Evolutionary conservation across 2,113 vertebrate genomes (phyloP).

Genomic region (Oceanites oceanicus): DNA sequence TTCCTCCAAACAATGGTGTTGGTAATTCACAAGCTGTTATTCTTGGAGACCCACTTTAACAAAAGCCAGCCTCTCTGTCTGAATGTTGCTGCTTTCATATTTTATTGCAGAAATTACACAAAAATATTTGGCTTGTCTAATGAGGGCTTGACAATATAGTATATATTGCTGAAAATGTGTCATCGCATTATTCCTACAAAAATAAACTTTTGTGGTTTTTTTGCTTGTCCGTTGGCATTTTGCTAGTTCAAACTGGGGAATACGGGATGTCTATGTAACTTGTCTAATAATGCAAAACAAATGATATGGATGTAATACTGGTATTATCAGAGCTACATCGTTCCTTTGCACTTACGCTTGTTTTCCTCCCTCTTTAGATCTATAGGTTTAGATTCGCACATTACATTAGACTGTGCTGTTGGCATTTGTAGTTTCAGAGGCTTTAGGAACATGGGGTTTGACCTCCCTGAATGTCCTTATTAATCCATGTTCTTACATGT

Average conservation of each 20-base stretch:
- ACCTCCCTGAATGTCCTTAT: not conserved
- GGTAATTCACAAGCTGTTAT: conserved; percentile 67
- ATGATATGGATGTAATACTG: not conserved
- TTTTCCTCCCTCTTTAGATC: not conserved
- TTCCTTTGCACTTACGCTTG: not conserved
- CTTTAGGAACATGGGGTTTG: not conserved
- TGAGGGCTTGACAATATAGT: conserved; percentile 44
- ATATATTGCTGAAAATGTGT: conserved; percentile 70
- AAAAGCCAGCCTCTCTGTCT: conserved; percentile 66
- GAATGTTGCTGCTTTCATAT: conserved; percentile 64
- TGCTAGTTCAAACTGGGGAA: conserved; percentile 56
- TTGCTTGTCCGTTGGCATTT: conserved; percentile 48
- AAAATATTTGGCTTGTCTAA: conserved; percentile 73
- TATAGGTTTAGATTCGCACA: not conserved
- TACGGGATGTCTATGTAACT: conserved; percentile 18
- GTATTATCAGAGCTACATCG: not conserved
- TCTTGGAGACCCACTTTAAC: conserved; percentile 63
- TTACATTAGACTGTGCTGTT: not conserved
- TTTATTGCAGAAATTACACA: conserved; percentile 71
- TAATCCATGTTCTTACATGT: conserved; percentile 39
- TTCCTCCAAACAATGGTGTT: conserved; percentile 40
- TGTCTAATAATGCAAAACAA: conserved; percentile 53
- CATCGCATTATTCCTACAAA: conserved; percentile 61
- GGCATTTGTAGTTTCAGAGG: not conserved
- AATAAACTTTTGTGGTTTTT: conserved; percentile 46